Evolutionary conservation across 2,888 invertebrate species (phyloP), one percentile per base, ranked within the genome.

Genomic region (Griposia aprilina): DNA sequence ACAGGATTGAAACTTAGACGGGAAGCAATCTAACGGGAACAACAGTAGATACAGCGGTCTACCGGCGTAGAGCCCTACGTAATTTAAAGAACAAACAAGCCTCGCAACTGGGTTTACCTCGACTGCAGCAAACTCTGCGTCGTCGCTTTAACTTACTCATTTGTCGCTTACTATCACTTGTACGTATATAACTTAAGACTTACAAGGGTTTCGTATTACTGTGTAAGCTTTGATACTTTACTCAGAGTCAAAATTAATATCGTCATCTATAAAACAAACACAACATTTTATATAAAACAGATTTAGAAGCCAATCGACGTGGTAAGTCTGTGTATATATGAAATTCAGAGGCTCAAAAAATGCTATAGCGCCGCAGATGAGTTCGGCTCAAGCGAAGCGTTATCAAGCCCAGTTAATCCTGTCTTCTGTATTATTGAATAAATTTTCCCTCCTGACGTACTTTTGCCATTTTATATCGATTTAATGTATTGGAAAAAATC

Each of bases 371-470:
- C 87, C 90, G 88, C 90, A 91, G 94, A 94, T 93, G 93, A 94
- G 92, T 92, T 92, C 90, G 93, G 93, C 91, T 95, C 92, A 93
- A 94, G 91, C 90, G 92, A 90, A 94, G 94, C 95, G 94, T 94
- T 95, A 94, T 93, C 93, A 92, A 95, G 91, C 94, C 91, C 93
- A 93, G 93, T 93, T 95, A 94, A 95, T 95, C 94, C 92, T 93
- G 92, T 94, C 94, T 95, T 93, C 93, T 93, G 92, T 94, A 93
- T 95, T 95, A 95, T 94, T 94, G 94, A 95, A 95, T 95, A 95
- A 94, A 95, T 94, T 94, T 94, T 93, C 92, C 87, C 91, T 92
- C 87, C 90, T 91, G 88, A 90, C 90, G 91, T 93, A 91, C 91
- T 92, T 92, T 91, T 91, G 89, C 90, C 91, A 91, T 93, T 95